phyloP scores from a whole-genome alignment of 2,888 invertebrate genomes.

The Caenorhabditis sp. region DNA sequence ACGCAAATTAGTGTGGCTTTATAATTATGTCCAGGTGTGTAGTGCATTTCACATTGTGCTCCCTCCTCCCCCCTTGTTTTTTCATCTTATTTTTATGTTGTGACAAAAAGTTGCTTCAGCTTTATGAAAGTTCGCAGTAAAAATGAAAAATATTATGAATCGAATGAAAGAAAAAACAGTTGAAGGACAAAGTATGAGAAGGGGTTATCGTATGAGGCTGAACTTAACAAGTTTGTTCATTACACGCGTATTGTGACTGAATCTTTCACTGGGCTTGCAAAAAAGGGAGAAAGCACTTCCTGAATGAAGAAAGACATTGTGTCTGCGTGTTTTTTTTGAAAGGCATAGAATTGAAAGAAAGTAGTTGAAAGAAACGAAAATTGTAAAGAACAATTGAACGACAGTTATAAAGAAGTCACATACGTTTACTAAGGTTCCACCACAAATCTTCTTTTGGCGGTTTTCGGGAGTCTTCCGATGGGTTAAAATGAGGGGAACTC shows the following conservation, averaged over 20 bases:
- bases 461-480: conserved; percentile 57
- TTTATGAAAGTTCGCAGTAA: conserved; percentile 1
- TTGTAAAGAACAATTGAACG: background rate
- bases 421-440: conserved; percentile 57
- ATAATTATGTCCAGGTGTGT: too few species aligned
- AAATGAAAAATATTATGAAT: background rate
- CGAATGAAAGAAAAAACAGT: background rate
- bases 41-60: too few species aligned
- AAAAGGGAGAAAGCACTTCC: conserved; percentile 21
- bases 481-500: conserved; percentile 63
- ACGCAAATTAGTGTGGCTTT: too few species aligned
- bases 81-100: background rate
- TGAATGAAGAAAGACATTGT: conserved; percentile 11
- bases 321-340: conserved; percentile 6
- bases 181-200: conserved; percentile 29
- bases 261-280: conserved; percentile 52
- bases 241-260: conserved; percentile 55
- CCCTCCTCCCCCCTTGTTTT: too few species aligned
- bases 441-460: conserved; percentile 68
- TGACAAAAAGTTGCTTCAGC: conserved; percentile 2
- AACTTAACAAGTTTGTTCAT: conserved; percentile 52
- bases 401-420: conserved; percentile 12
- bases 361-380: background rate
- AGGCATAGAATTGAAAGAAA: conserved; percentile 13
- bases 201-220: conserved; percentile 2